phyloP scores from a whole-genome alignment of 2,888 invertebrate species.

The Fissipunctia ypsillon region DNA sequence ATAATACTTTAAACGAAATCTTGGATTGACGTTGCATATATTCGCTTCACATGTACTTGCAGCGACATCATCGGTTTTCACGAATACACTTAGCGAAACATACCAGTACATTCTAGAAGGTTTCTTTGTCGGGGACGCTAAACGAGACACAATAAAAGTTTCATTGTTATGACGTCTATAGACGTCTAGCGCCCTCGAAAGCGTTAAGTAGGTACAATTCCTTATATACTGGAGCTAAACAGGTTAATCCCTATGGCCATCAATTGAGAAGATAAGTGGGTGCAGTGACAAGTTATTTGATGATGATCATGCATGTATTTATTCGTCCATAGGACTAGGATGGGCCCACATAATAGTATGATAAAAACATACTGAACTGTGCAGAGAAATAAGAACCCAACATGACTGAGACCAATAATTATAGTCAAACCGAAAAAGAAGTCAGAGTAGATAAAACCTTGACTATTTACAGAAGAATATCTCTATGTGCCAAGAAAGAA shows the following conservation, averaged over 20 bases:
- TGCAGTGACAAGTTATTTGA: not conserved
- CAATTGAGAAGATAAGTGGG: not conserved
- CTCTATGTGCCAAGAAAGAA: not conserved
- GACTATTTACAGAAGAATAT: not conserved
- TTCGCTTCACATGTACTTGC: slow-evolving; percentile 1
- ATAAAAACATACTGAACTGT: not conserved
- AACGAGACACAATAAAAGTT: no score
- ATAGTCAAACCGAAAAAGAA: not conserved
- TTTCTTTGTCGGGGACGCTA: no score
- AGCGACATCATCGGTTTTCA: not conserved
- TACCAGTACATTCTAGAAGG: slow-evolving; percentile 1
- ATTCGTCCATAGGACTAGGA: no score
- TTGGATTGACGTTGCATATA: slow-evolving; percentile 4
- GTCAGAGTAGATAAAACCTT: not conserved
- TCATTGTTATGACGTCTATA: no score
- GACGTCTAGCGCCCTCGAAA: no score
- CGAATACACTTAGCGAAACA: not conserved
- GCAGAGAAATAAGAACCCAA: not conserved
- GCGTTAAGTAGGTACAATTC: no score
- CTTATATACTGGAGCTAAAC: not conserved
- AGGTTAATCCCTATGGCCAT: not conserved
- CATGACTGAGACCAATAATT: not conserved
- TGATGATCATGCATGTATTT: not conserved
- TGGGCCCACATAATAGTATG: no score
- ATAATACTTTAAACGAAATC: slow-evolving; percentile 37